Base-by-base conservation (phyloP, 2,113 vertebrate species). In the Leptosomus discolor region DNA sequence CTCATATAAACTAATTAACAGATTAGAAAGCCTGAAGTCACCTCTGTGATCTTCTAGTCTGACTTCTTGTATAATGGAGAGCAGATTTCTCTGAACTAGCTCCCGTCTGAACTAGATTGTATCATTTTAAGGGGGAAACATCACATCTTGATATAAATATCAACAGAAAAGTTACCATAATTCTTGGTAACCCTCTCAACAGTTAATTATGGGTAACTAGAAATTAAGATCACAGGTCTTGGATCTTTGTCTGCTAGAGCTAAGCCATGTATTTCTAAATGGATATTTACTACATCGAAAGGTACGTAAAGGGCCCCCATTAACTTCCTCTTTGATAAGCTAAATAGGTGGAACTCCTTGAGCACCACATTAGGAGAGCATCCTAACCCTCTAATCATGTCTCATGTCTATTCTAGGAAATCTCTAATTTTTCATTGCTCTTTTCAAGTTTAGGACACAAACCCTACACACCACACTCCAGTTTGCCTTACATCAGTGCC, bases 1-100 rank as follows among this genome's bases (percentile, higher is more conserved):
- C 61, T 75, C 91, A 79, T 78, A 80, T 92, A 73, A 95, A 82
- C 50, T 78, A 94, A 94, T 93, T 92, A 92, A 69, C 48, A 93
- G 57, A 93, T 93, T 83, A 83, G 78, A 83, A 92, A 90, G 46
- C 46, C 74, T 90, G 9, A 85, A 57, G 68, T 60, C 24, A 93
- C 29, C 57, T 85, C 17, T 68, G 71, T 84, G 71, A 76, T 90
- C 64, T 92, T 90, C 60, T 86, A 69, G 70, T 67, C 53, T 90
- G 88, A 85, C 22, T 83, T 91, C 30, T 39, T 24, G 39, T 58
- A 48, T 50, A 94, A 89, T 81, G 54, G 70, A 83, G 22, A 80
- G 41, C 46, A 91, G 70, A 54, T 70, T 92, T 85, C 82, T 67
- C 63, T 79, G 48, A 90, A 50, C n/a, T 61, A 67, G 34, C 46